Evolutionary conservation across 2,888 invertebrate genomes (phyloP).

Genomic region (Eristalinus sepulchralis): DNA sequence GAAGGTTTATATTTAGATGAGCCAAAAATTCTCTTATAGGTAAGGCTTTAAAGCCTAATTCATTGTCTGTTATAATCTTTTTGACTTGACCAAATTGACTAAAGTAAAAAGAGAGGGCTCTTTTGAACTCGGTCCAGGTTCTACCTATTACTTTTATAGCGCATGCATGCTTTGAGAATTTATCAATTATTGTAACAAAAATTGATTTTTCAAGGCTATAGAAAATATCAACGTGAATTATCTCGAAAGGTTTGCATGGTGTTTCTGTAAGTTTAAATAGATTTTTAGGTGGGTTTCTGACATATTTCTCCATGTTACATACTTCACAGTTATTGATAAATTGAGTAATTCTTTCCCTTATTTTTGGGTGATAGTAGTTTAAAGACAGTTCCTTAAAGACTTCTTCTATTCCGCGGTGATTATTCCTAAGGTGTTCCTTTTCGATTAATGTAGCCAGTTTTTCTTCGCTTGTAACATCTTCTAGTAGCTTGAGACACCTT

Average conservation of each 20-base stretch:
- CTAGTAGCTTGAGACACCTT: background rate
- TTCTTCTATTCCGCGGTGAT: background rate
- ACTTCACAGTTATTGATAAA: background rate
- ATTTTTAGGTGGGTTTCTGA: background rate
- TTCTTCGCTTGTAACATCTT: background rate
- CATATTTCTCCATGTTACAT: background rate
- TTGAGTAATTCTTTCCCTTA: background rate
- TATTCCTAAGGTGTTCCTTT: background rate
- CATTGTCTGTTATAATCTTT: slow-evolving; percentile 64
- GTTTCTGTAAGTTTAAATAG: slow-evolving; percentile 25
- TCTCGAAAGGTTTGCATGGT: slow-evolving; percentile 6
- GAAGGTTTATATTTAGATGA: slow-evolving; percentile 48
- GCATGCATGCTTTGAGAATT: slow-evolving; percentile 30
- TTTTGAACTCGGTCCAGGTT: slow-evolving; percentile 39
- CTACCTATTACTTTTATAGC: slow-evolving; percentile 25
- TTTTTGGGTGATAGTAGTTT: background rate
- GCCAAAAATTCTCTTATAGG: slow-evolving; percentile 61
- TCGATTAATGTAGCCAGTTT: background rate
- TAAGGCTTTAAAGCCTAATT: slow-evolving; percentile 48
- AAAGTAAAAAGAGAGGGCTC: background rate
- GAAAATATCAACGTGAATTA: slow-evolving; percentile 43
- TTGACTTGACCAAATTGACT: slow-evolving; percentile 49
- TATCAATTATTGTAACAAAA: slow-evolving; percentile 45
- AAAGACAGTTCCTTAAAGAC: background rate
- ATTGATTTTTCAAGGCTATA: slow-evolving; percentile 18